Conservation (phyloP, 2,888 invertebrate genomes). For the Hartigia nigra region DNA sequence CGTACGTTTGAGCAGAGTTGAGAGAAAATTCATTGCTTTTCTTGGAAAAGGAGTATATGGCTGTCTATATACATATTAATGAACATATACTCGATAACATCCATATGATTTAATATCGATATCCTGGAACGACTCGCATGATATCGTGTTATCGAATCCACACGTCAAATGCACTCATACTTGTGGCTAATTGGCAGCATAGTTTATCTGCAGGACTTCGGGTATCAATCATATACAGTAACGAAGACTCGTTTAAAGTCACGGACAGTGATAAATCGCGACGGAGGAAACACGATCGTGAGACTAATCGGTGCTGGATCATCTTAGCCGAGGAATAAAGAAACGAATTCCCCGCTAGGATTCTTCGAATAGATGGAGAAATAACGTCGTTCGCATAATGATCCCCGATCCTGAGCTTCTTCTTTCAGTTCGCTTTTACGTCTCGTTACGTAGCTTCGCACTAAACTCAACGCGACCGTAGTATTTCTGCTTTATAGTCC, state of each 20-base stretch:
- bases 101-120: neutral
- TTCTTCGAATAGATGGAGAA: neutral
- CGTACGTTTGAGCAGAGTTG: too few relatives aligned
- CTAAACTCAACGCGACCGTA: constrained; percentile 37
- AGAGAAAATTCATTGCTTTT: neutral
- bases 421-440: neutral
- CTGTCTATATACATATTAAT: neutral
- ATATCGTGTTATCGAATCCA: neutral
- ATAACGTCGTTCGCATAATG: neutral
- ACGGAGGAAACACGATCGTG: neutral
- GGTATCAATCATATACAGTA: neutral
- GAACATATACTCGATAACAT: neutral
- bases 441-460: constrained; percentile 12
- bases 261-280: neutral
- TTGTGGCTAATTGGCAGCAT: neutral
- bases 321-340: neutral
- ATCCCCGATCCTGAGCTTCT: neutral
- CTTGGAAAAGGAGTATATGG: neutral
- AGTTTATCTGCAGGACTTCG: neutral
- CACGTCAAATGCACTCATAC: neutral
- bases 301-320: neutral
- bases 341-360: neutral
- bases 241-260: neutral
- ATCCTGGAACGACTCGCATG: neutral
- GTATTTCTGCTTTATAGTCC: constrained; percentile 31